Evolutionary conservation across 2,797 vertebrate species (phyloP), one percentile per base, ranked within the genome.

Genomic region (Sebastes minor): DNA sequence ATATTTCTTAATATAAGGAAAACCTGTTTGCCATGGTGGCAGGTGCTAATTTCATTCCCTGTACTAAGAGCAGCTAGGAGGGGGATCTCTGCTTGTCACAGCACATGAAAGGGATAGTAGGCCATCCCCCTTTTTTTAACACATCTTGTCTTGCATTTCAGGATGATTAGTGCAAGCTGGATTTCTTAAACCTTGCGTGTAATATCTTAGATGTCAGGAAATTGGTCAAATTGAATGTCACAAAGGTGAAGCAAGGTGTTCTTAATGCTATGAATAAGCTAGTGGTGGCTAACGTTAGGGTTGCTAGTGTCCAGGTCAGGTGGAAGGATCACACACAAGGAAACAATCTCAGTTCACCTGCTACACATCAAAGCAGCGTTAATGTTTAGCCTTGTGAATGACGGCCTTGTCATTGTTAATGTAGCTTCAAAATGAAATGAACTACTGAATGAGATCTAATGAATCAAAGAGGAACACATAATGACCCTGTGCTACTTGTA

Each of bases 251-350:
- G 38, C 77, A 85, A 86, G 49, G 59, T 88, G 81, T 20, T 14
- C 14, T 69, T 18, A 23, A 20, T 61, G 65, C 52, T 32, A 14
- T 67, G 13, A 59, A 56, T 66, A 6, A 60, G 32, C 81, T 86
- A 88, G 59, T 80, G 13, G 65, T 23, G 16, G 91, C 89, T 91
- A 90, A 68, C 73, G 61, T 57, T 8, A 49, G 66, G 66, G 71
- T 61, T 76, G 87, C 87, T 91, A 88, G 76, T 78, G 79, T 27
- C 49, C 25, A 62, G 84, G 85, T 89, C 67, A 91, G 89, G 86
- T 92, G 91, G 49, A 81, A 63, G 61, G 57, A 78, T 69, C 71
- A 77, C 32, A 77, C 32, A 71, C 46, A 69, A 63, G 86, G 64
- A 86, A 90, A 62, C 81, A 83, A 62, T 74, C 68, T 75, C 72